Percentiles rank a stretch among this genome's conserved stretches.
Evolutionary conservation across 1,140 invertebrate genomes (phyloP).

Genomic region (Apis dorsata): DNA sequence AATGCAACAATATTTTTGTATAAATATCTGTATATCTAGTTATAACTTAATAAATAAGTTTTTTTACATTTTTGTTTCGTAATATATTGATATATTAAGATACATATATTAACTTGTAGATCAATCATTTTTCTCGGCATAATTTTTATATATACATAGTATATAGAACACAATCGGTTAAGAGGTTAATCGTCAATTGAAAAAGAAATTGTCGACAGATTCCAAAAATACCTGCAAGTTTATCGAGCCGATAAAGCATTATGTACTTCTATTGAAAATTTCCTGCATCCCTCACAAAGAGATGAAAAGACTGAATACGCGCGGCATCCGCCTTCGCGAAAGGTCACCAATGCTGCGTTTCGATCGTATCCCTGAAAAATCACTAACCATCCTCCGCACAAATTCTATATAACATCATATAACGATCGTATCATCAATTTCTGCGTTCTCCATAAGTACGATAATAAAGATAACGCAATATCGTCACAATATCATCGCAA

Average conservation of each 20-base stretch:
- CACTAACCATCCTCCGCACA: not conserved
- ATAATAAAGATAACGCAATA: not conserved
- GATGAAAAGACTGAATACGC: slow-evolving; percentile 23
- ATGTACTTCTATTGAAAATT: slow-evolving; percentile 35
- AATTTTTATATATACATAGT: no score
- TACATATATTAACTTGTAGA: no score
- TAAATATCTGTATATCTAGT: no score
- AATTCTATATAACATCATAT: not conserved
- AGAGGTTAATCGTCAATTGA: no score
- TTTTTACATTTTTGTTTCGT: no score
- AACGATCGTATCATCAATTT: not conserved
- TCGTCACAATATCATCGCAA: no score
- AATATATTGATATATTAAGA: no score
- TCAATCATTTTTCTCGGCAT: no score
- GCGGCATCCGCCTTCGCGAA: not conserved
- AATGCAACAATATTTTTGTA: no score
- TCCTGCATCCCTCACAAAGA: not conserved
- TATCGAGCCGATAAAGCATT: slow-evolving; percentile 35
- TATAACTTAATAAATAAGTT: no score
- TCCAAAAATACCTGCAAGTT: slow-evolving; percentile 21
- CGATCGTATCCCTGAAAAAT: not conserved
- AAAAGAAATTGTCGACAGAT: slow-evolving; percentile 20
- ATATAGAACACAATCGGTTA: no score
- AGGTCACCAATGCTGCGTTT: slow-evolving; percentile 26
- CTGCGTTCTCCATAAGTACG: not conserved